Evolutionary conservation across 2,113 vertebrate genomes (phyloP).

Genomic region (Perca flavescens): DNA sequence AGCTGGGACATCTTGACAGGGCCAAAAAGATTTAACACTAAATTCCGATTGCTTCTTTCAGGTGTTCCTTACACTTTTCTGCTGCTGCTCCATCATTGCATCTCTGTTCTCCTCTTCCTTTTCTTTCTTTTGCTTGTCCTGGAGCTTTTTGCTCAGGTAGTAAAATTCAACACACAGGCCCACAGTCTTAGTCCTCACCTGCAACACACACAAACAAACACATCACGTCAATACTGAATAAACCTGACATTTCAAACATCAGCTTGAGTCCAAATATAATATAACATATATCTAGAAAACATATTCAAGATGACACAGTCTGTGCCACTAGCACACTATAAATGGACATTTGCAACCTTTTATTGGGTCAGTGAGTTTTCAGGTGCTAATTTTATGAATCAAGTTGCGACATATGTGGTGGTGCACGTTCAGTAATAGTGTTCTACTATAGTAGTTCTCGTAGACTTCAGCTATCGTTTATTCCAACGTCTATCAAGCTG

Average conservation of each 20-base stretch:
- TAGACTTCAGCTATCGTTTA: no score
- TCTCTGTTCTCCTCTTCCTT: constrained; percentile 67
- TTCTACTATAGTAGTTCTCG: no score
- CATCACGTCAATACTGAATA: not conserved
- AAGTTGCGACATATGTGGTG: not conserved
- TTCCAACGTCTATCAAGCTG: no score
- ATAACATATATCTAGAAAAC: not conserved
- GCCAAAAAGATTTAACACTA: not conserved
- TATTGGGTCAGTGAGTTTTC: not conserved
- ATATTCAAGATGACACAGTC: not conserved
- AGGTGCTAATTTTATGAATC: not conserved
- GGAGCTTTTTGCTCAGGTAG: constrained; percentile 82
- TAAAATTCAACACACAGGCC: constrained; percentile 87
- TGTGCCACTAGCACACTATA: not conserved
- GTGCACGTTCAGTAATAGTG: not conserved
- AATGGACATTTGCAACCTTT: not conserved
- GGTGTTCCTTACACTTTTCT: constrained; percentile 54
- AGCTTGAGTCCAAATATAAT: not conserved
- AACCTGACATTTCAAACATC: not conserved
- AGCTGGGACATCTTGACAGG: not conserved
- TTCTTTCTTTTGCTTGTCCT: constrained; percentile 79
- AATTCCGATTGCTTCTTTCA: constrained; percentile 6
- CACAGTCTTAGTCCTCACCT: constrained; percentile 83
- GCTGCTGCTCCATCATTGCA: constrained; percentile 49
- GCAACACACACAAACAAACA: constrained; percentile 40